Evolutionary conservation across 2,113 vertebrate species (phyloP).

Genomic region (Pavo muticus): DNA sequence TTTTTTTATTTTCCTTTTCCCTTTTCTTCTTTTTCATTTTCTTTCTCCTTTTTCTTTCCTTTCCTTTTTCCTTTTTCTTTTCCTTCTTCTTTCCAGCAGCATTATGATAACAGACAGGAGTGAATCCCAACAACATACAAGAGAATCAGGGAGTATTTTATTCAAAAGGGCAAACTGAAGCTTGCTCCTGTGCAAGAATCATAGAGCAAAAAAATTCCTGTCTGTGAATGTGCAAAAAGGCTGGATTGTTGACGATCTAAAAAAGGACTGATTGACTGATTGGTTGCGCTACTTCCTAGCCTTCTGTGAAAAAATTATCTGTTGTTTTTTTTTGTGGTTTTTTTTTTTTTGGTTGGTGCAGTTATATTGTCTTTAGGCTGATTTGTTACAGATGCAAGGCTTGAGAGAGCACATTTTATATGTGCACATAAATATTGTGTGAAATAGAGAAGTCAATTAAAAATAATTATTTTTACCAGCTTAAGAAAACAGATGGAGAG

Average conservation of each 20-base stretch:
- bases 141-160: background rate
- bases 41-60: background rate
- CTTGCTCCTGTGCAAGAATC: background rate
- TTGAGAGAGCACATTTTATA: background rate
- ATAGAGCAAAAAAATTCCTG: accelerated
- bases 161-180: background rate
- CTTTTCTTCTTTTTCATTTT: too few relatives aligned
- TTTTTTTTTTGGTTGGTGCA: background rate
- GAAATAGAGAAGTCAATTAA: background rate
- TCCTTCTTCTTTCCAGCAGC: background rate
- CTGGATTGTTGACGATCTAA: background rate
- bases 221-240: background rate
- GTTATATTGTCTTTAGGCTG: background rate
- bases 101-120: background rate
- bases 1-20: too few relatives aligned
- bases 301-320: background rate
- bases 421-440: background rate
- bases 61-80: background rate
- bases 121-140: background rate
- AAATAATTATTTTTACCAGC: background rate
- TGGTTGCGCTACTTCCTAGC: background rate
- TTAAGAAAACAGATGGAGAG: background rate
- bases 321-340: too few relatives aligned
- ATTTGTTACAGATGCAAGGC: background rate
- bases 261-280: background rate